These are phyloP conservation scores for Rhagologus leucostigma DNA, from an alignment of 2,113 vertebrate species.

Conservation along the genomic window DNA sequence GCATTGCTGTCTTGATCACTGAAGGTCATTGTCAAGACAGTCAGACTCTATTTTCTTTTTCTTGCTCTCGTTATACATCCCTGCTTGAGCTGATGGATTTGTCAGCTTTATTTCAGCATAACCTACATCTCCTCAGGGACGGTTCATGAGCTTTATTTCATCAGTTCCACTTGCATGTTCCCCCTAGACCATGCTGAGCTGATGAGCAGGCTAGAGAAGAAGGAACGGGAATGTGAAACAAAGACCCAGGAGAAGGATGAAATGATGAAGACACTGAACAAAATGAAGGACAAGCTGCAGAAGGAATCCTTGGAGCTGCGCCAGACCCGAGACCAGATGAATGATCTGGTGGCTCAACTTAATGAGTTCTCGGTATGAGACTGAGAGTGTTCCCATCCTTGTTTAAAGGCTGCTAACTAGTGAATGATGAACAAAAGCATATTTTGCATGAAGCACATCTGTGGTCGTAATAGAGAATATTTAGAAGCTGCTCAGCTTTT, in stretches of 20 bases:
- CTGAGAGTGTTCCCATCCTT: neutral
- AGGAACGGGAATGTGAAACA: constrained; percentile 92
- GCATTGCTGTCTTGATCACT: neutral
- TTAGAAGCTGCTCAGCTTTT: neutral
- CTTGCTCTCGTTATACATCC: neutral
- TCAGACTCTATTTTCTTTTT: neutral
- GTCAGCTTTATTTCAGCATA: neutral
- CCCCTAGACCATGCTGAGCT: constrained; percentile 88
- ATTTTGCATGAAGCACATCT: neutral
- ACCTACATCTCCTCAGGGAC: neutral
- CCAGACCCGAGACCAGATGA: constrained; percentile 87
- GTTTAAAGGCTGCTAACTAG: neutral
- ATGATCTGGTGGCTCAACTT: constrained; percentile 85
- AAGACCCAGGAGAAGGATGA: constrained; percentile 96
- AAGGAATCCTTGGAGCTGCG: constrained; percentile 91
- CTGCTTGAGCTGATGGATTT: neutral
- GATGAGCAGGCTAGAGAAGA: constrained; percentile 86
- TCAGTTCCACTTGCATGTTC: neutral
- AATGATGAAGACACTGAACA: constrained; percentile 98
- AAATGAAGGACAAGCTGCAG: constrained; percentile 98
- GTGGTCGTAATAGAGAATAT: neutral
- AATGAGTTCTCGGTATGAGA: constrained; percentile 82
- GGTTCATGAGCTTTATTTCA: neutral
- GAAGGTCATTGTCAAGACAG: neutral
- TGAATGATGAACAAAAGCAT: neutral